Percentiles rank a stretch among this genome's conserved stretches.
These are phyloP conservation scores for Hyles euphorbiae DNA, from an alignment of 1,140 invertebrate species.

Conservation along the genomic window DNA sequence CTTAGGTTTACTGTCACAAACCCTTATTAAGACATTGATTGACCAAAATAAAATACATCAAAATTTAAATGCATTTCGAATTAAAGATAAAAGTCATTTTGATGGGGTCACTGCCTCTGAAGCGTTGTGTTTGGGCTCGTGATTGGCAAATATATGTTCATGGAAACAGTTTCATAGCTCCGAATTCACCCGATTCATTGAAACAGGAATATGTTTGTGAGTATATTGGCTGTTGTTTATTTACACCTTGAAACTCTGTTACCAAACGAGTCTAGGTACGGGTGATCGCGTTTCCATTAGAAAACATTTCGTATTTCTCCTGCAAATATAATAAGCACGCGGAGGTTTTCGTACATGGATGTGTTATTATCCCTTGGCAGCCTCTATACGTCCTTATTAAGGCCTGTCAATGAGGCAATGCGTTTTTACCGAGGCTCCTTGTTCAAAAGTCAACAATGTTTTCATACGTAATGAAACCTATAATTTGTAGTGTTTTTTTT, in stretches of 20 bases:
- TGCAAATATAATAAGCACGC: slow-evolving; percentile 19
- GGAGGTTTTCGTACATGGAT: slow-evolving; percentile 17
- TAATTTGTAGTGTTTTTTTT: slow-evolving; percentile 18
- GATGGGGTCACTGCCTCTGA: no score
- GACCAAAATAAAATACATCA: no score
- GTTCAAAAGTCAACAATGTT: slow-evolving; percentile 24
- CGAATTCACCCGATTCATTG: no score
- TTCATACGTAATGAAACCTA: slow-evolving; percentile 19
- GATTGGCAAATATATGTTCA: no score
- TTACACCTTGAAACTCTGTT: background rate
- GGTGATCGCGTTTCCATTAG: slow-evolving; percentile 9
- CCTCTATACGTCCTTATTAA: slow-evolving; percentile 22
- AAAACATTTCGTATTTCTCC: slow-evolving; percentile 11
- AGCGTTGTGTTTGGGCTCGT: no score
- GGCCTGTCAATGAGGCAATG: slow-evolving; percentile 10
- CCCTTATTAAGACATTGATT: no score
- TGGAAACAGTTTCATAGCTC: no score
- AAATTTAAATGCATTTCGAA: no score
- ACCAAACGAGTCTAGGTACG: slow-evolving; percentile 8
- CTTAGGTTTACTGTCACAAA: no score
- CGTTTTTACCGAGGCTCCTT: slow-evolving; percentile 16
- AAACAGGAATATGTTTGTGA: no score
- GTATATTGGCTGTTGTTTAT: no score
- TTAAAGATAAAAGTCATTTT: no score
- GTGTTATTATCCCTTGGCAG: slow-evolving; percentile 17